Base-by-base conservation (phyloP, 1,140 invertebrate genomes). In the Carcinoscorpius rotundicauda region DNA sequence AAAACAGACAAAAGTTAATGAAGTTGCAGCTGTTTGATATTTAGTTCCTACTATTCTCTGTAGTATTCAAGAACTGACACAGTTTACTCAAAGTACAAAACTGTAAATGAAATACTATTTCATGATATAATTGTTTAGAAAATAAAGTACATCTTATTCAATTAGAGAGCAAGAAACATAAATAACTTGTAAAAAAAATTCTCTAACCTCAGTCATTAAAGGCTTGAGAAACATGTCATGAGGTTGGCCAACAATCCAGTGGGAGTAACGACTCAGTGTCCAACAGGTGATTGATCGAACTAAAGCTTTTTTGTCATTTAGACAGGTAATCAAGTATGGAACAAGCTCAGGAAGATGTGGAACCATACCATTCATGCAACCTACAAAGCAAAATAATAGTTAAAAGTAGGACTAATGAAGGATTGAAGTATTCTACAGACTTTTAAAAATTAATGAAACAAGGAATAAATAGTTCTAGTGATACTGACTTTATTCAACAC, bases 271-370 rank as follows among this genome's bases (percentile, higher is more conserved):
- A 70, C 91, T 96, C 3, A 99, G 79, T 0, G 97, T 99, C 97
- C 97, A 99, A 77, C 97, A 99, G 3, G 97, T 98, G 70, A 99
- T 99, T 51, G 95, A 94, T 60, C 97, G 82, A 48, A 99, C 95
- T 48, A 99, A 79, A 1, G 96, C 93, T 79, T 98, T 98, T 75
- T 92, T 92, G 76, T 99, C 95, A 51, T 85, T 85, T 62, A 99
- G 78, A 76, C 92, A 94, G 67, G 83, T 85, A 62, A 99, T 95
- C 62, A 99, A 81, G 78, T 94, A 99, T 1, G 96, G 97, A 71
- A 98, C 93, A 5, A 99, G 80, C 78, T 98, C 94, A 3, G 90
- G 87, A 67, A 99, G 81, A 79, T 99, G 96, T 48, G 87, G 91
- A 58, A 94, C 86, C 91, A 99, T 98, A 66, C 97, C 97, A 64